phyloP scores from a whole-genome alignment of 2,888 invertebrate genomes.

The Spilosoma lubricipeda region DNA sequence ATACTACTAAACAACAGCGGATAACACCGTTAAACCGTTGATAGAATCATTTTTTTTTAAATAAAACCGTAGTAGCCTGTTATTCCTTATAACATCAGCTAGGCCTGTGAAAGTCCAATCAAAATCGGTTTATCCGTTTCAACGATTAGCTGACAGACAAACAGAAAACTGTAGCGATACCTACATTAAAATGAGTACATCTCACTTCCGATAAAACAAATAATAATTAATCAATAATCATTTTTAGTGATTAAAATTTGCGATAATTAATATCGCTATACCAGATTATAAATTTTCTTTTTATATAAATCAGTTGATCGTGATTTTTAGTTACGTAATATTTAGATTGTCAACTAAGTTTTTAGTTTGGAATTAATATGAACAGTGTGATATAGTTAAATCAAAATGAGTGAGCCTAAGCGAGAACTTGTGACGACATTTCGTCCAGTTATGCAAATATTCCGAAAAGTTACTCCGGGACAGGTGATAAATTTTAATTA shows the following conservation, averaged over 20 bases:
- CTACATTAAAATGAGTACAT: not conserved
- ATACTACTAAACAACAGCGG: no score
- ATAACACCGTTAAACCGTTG: no score
- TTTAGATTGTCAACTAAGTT: not conserved
- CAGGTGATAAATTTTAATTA: conserved; percentile 62
- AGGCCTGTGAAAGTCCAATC: no score
- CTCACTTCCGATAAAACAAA: conserved; percentile 4
- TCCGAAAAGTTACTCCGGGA: conserved; percentile 73
- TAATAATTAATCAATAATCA: conserved; percentile 15
- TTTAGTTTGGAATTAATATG: not conserved
- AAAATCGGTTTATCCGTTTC: no score
- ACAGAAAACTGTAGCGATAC: not conserved
- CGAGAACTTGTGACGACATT: conserved; percentile 64
- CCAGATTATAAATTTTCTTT: conserved; percentile 25
- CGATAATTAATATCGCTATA: conserved; percentile 7
- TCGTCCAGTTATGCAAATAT: conserved; percentile 72
- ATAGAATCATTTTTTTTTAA: no score
- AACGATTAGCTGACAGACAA: no score
- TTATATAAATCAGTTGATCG: conserved; percentile 21
- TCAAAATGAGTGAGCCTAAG: conserved; percentile 43
- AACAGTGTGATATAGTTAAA: not conserved
- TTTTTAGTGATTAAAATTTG: conserved; percentile 24
- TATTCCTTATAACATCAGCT: no score
- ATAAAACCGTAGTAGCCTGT: no score
- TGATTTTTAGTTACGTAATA: conserved; percentile 33